Conservation (phyloP, 37 sponge, comb jelly and placozoan species). For the Spongilla lacustris region DNA sequence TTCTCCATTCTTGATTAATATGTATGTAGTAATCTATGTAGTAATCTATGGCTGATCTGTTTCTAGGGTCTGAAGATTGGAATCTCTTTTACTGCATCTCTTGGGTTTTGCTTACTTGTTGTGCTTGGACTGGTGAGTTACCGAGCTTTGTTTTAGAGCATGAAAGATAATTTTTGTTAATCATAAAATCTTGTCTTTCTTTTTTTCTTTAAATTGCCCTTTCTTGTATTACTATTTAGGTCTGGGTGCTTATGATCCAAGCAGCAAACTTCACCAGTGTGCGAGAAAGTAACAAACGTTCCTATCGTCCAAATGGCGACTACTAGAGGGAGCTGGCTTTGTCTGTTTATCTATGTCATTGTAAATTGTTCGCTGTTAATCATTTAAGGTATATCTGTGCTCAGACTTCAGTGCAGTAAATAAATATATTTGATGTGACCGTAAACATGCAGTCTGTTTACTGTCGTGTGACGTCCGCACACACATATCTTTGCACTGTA, state of each 20-base stretch:
- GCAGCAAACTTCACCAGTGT: constrained; percentile 65
- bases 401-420: no score
- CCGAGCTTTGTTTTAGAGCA: no score
- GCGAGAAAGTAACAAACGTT: constrained; percentile 63
- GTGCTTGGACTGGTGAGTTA: constrained; percentile 60
- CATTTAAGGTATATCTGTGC: no score
- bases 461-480: no score
- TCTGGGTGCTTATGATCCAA: constrained; percentile 54
- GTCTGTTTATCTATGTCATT: background rate
- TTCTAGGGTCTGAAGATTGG: constrained; percentile 55
- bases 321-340: background rate
- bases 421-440: no score
- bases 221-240: constrained; percentile 22
- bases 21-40: no score
- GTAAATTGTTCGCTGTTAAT: no score
- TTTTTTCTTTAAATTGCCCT: background rate
- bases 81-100: constrained; percentile 43
- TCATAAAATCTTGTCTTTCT: background rate
- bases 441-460: no score
- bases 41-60: background rate
- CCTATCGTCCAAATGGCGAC: constrained; percentile 51
- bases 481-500: no score
- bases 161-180: no score
- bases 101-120: constrained; percentile 55
- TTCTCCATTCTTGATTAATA: no score